Percentiles rank a stretch among this genome's conserved stretches.
Evolutionary conservation across 2,797 vertebrate genomes (phyloP).

Genomic region (Danio choprae): DNA sequence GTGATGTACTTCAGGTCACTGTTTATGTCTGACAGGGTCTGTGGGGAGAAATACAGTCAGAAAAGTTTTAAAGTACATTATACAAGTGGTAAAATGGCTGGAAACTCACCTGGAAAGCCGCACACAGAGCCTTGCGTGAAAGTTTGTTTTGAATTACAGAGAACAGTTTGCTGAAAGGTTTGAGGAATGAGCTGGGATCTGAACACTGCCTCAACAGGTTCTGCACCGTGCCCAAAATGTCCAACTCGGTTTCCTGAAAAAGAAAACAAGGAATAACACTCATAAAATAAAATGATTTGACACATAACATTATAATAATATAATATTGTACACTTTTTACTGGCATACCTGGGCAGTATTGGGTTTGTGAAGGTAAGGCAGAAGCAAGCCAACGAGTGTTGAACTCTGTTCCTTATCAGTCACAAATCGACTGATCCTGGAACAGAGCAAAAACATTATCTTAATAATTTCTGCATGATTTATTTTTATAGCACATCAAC

Average conservation of each 20-base stretch:
- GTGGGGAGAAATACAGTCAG: conserved; percentile 57
- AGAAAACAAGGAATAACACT: not conserved
- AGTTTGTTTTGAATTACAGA: conserved; percentile 87
- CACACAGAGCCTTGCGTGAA: conserved; percentile 87
- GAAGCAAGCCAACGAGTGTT: conserved; percentile 86
- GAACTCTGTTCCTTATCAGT: conserved; percentile 91
- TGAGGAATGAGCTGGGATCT: conserved; percentile 84
- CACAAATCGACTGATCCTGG: conserved; percentile 84
- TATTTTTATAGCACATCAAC: not conserved
- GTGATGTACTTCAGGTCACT: conserved; percentile 85
- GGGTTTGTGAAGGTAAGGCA: conserved; percentile 89
- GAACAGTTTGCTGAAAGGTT: conserved; percentile 89
- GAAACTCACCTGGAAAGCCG: conserved; percentile 86
- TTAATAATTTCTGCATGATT: not conserved
- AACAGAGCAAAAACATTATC: conserved; percentile 8
- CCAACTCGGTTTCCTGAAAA: conserved; percentile 88
- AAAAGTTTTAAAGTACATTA: not conserved
- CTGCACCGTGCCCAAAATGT: conserved; percentile 91
- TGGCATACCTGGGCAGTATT: conserved; percentile 81
- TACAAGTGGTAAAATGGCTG: not conserved
- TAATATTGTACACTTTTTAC: not conserved
- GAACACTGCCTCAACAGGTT: conserved; percentile 88
- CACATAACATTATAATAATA: not conserved
- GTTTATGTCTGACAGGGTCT: conserved; percentile 91
- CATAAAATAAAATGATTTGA: not conserved